Percentiles rank a stretch among this genome's conserved stretches.
Conservation (phyloP, 2,797 vertebrate genomes). For the Coreius guichenoti region DNA sequence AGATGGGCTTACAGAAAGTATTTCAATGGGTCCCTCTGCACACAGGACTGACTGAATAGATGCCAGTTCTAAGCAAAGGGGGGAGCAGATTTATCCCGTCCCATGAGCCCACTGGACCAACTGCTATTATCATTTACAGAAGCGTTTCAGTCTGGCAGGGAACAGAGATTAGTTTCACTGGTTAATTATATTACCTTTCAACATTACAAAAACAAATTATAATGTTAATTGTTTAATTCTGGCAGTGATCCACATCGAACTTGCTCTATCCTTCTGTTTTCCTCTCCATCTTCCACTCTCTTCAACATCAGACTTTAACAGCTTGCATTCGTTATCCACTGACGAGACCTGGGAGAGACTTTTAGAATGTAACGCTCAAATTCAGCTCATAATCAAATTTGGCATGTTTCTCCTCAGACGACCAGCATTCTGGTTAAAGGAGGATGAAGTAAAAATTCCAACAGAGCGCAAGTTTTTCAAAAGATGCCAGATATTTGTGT, state of each 20-base stretch:
- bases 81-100: slow-evolving; percentile 28
- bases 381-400: slow-evolving; percentile 29
- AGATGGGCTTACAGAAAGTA: slow-evolving; percentile 27
- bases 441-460: slow-evolving; percentile 23
- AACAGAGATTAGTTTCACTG: slow-evolving; percentile 37
- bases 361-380: slow-evolving; percentile 1
- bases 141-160: slow-evolving; percentile 2
- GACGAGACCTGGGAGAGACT: slow-evolving; percentile 10
- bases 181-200: slow-evolving; percentile 37
- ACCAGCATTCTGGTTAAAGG: neutral
- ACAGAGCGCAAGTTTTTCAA: slow-evolving; percentile 13
- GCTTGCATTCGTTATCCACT: slow-evolving; percentile 1
- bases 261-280: slow-evolving; percentile 11
- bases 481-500: neutral
- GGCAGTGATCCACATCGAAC: slow-evolving; percentile 31
- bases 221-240: slow-evolving; percentile 44
- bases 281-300: neutral
- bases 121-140: slow-evolving; percentile 35
- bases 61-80: slow-evolving; percentile 30
- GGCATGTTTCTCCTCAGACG: slow-evolving; percentile 12
- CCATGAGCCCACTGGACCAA: slow-evolving; percentile 38
- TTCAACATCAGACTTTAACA: slow-evolving; percentile 25
- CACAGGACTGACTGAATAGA: slow-evolving; percentile 26
- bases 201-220: slow-evolving; percentile 38
- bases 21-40: slow-evolving; percentile 29